phyloP scores from a whole-genome alignment of 2,113 vertebrate species.

The Proteles cristata region DNA sequence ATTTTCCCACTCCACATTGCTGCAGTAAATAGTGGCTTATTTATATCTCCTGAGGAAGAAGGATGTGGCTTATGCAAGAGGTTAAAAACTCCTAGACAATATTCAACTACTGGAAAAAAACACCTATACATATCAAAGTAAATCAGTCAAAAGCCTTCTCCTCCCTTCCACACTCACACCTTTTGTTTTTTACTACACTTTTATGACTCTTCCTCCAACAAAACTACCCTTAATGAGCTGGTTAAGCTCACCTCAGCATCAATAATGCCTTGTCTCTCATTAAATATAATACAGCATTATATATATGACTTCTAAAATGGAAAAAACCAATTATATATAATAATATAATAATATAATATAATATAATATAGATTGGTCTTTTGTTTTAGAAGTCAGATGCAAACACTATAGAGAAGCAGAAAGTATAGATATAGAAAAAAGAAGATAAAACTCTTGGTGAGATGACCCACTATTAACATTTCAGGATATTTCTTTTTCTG shows the following conservation, averaged over 20 bases:
- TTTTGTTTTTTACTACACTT: not conserved
- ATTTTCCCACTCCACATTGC: not conserved
- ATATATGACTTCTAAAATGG: not conserved
- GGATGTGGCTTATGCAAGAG: not conserved
- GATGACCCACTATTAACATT: not conserved
- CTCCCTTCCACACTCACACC: not conserved
- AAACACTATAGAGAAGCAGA: not conserved
- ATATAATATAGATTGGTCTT: not conserved
- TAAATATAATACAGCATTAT: not conserved
- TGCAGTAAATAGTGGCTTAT: not conserved
- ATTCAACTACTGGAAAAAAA: not conserved
- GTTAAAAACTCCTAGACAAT: not conserved
- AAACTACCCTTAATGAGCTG: not conserved
- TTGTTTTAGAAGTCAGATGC: constrained; percentile 17
- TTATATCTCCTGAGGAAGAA: not conserved
- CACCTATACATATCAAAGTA: not conserved
- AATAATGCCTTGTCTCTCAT: not conserved
- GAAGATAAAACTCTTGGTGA: not conserved
- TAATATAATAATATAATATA: not conserved
- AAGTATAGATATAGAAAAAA: not conserved
- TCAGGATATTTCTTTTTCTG: not conserved
- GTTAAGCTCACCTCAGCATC: not conserved
- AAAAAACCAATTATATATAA: not conserved
- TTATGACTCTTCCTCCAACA: not conserved
- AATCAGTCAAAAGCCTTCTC: not conserved